phyloP scores from a whole-genome alignment of 2,797 vertebrate genomes.

The Clarias laeviceps region DNA sequence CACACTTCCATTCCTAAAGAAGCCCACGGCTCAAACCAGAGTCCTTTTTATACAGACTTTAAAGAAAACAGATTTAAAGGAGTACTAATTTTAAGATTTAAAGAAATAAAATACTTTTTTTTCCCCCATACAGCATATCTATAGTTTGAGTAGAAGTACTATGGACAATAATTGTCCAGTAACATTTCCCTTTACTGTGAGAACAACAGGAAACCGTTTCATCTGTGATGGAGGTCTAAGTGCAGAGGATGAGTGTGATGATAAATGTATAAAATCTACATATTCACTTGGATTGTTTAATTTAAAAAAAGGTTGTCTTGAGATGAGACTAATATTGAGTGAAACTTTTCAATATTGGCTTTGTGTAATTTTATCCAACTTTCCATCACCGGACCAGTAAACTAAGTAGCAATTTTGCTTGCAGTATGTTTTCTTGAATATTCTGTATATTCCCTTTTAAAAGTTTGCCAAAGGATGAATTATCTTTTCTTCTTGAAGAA shows the following conservation, averaged over 20 bases:
- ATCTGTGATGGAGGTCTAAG: not conserved
- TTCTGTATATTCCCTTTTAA: not conserved
- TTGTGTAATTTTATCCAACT: not conserved
- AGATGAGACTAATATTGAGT: not conserved
- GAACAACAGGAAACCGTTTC: not conserved
- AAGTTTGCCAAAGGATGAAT: not conserved
- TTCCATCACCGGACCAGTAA: not conserved
- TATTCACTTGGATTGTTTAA: not conserved
- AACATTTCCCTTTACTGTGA: not conserved
- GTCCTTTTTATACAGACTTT: not conserved
- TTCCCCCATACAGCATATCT: too few species aligned
- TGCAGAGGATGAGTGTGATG: not conserved
- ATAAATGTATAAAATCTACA: not conserved
- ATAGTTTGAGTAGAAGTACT: not conserved
- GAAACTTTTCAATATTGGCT: not conserved
- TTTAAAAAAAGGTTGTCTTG: not conserved
- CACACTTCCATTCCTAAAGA: slow-evolving; percentile 18
- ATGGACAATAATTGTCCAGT: not conserved
- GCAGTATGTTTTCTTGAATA: not conserved
- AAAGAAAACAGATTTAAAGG: slow-evolving; percentile 3
- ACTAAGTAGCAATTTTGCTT: not conserved
- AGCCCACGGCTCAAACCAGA: slow-evolving; percentile 3
- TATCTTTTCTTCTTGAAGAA: not conserved
- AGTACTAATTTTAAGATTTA: not conserved
- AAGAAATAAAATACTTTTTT: not conserved